Percentiles rank a stretch among this genome's conserved stretches.
These are phyloP conservation scores for Oncopodura yosiiana DNA, from an alignment of 1,140 invertebrate species.

Conservation along the genomic window DNA sequence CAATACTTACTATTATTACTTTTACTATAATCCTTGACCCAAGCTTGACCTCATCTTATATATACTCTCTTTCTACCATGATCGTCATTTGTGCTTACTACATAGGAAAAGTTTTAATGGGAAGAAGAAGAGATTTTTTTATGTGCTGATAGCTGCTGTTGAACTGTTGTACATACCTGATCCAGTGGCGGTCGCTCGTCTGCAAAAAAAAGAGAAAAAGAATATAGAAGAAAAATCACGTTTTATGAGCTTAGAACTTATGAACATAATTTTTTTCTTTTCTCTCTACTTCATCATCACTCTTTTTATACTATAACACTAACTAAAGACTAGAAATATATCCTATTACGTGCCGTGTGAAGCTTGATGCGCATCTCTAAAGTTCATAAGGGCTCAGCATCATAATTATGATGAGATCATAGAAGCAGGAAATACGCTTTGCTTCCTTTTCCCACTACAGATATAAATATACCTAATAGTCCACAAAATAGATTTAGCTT, in stretches of 20 bases:
- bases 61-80: no score
- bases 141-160: neutral
- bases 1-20: no score
- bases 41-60: no score
- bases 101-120: neutral
- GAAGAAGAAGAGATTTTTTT: neutral
- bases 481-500: no score
- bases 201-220: conserved; percentile 38
- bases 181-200: conserved; percentile 26
- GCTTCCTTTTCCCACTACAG: no score
- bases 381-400: no score
- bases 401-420: no score
- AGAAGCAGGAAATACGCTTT: conserved; percentile 28
- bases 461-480: no score
- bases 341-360: conserved; percentile 23
- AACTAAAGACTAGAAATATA: neutral
- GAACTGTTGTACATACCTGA: conserved; percentile 22
- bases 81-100: no score
- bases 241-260: conserved; percentile 23
- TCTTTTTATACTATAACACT: neutral
- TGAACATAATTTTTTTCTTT: conserved; percentile 2
- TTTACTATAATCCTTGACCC: no score
- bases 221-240: conserved; percentile 37
- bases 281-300: conserved; percentile 1
- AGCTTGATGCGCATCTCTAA: conserved; percentile 32